Conservation (phyloP, 1,140 invertebrate species). For the Monomorium pharaonis region DNA sequence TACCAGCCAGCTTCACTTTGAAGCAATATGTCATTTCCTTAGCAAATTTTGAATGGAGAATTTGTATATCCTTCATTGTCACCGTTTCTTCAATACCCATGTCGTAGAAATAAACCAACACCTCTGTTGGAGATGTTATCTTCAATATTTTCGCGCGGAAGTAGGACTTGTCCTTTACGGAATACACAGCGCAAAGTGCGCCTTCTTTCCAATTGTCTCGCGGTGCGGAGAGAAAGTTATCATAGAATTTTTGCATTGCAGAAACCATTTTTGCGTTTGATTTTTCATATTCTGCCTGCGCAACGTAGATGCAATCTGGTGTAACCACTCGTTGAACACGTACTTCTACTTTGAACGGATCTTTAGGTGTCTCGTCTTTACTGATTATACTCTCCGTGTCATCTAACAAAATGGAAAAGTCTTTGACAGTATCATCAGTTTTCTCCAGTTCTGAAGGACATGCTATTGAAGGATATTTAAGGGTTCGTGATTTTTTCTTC, state of each 20-base stretch:
- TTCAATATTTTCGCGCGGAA: constrained; percentile 85
- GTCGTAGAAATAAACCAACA: constrained; percentile 85
- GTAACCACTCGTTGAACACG: constrained; percentile 83
- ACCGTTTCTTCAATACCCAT: constrained; percentile 84
- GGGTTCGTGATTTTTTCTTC: background rate
- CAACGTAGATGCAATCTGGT: constrained; percentile 86
- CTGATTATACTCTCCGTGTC: background rate
- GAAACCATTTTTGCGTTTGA: constrained; percentile 79
- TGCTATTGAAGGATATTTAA: too few species aligned
- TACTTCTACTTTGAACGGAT: constrained; percentile 84
- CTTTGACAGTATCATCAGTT: background rate
- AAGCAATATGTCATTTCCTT: constrained; percentile 83
- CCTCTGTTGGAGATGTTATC: constrained; percentile 73
- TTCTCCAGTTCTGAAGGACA: background rate
- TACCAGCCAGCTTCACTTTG: constrained; percentile 86
- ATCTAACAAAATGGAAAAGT: background rate
- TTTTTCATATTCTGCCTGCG: constrained; percentile 79
- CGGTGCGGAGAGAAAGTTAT: constrained; percentile 59
- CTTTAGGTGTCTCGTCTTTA: constrained; percentile 55
- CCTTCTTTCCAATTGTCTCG: constrained; percentile 79
- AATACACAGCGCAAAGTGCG: constrained; percentile 84
- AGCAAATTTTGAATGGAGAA: constrained; percentile 81
- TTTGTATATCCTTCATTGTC: constrained; percentile 78
- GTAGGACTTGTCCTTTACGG: constrained; percentile 83
- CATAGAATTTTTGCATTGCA: constrained; percentile 85